phyloP scores from a whole-genome alignment of 2,797 vertebrate species.

The Knipowitschia caucasica region DNA sequence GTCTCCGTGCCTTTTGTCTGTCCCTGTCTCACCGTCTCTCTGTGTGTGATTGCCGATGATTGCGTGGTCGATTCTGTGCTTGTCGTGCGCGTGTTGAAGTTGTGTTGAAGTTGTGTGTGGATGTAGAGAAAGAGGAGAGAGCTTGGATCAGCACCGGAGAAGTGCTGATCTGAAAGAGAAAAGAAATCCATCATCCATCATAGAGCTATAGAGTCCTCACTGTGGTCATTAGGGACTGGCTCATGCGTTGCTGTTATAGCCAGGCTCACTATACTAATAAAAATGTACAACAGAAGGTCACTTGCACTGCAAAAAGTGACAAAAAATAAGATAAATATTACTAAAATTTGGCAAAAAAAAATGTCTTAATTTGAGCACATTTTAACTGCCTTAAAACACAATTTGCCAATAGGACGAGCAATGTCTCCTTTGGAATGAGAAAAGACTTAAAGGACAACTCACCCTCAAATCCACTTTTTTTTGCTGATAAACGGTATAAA shows the following conservation, averaged over 20 bases:
- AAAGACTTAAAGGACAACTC: too few relatives aligned
- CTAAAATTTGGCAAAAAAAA: too few relatives aligned
- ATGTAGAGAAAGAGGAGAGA: conserved; percentile 12
- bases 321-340: too few relatives aligned
- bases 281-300: too few relatives aligned
- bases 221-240: not conserved
- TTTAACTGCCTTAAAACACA: too few relatives aligned
- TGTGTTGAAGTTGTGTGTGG: conserved; percentile 1
- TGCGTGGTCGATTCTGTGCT: not conserved
- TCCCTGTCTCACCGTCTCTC: conserved; percentile 21
- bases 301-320: too few relatives aligned
- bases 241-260: not conserved
- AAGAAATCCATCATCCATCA: conserved; percentile 6
- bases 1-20: not conserved
- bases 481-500: too few relatives aligned
- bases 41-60: conserved; percentile 26
- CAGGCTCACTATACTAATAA: not conserved
- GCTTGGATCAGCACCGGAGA: conserved; percentile 1
- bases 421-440: too few relatives aligned
- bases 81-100: not conserved
- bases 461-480: too few relatives aligned
- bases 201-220: not conserved
- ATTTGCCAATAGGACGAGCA: too few relatives aligned
- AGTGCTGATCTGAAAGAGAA: not conserved
- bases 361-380: too few relatives aligned